Evolutionary conservation across 2,888 invertebrate species (phyloP), one percentile per base, ranked within the genome.

Genomic region (Teleiodes luculella): DNA sequence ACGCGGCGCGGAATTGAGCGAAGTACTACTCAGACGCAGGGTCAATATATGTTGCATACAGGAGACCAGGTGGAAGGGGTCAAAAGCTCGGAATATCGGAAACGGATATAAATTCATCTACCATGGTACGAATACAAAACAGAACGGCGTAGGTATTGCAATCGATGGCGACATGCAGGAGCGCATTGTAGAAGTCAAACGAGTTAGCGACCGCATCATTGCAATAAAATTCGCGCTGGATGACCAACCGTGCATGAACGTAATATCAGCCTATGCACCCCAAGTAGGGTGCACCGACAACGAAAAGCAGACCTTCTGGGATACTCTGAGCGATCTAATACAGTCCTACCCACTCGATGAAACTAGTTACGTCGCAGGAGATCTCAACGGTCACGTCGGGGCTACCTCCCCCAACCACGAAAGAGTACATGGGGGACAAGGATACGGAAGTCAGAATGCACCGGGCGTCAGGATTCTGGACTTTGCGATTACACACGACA

Each of bases 31-130:
- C 7, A 45, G 45, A 20, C 30, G 60, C 31, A 18, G 39, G 3
- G 57, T 60, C 2, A 57, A 60, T 31, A 46, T 31, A 24, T 61
- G 59, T 30, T 64, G 62, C 24, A 11, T 64, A 0, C 62, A 64
- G 30, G 64, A 63, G 20, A 58, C 54, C 3, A 58, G 53, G 41
- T 61, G 58, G 61, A 58, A 57, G 36, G 59, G 63, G 5, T 51
- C 59, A 0, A 63, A 63, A 37, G 57, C 57, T 0, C 46, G 57
- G 41, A 53, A 61, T 10, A 52, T 63, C 14, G 59, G 60, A 11
- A 14, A 13, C 0, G 56, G 45, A 16, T 59, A 60, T 52, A 30
- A 58, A 28, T 18, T 54, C 1, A 18, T 50, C 2, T 56, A 56
- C 37, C 24, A 56, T 30, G 55, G 24, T 11, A 51, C 33, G 24